These are phyloP conservation scores for Xestoiulus laeticollis DNA, from an alignment of 2,888 invertebrate species.

Conservation along the genomic window DNA sequence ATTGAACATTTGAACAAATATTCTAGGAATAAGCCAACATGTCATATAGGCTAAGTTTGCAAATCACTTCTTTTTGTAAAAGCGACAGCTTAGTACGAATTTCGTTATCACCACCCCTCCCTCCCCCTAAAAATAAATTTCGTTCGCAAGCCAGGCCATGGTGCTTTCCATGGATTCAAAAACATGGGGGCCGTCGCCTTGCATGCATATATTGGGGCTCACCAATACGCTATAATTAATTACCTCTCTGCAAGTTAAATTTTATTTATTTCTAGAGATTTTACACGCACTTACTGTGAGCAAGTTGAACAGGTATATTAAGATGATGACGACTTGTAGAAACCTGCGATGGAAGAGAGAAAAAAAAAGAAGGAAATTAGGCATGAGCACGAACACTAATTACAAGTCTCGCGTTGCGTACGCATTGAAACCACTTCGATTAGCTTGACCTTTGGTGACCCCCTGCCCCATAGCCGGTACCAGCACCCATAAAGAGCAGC, in stretches of 20 bases:
- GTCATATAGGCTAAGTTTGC: no score
- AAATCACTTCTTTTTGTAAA: no score
- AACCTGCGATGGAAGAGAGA: constrained; percentile 41
- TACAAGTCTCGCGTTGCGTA: not conserved
- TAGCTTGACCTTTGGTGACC: not conserved
- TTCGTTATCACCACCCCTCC: no score
- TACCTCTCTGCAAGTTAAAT: not conserved
- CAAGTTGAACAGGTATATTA: constrained; percentile 52
- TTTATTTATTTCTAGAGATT: not conserved
- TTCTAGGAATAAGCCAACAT: no score
- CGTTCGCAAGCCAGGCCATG: not conserved
- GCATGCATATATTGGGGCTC: not conserved
- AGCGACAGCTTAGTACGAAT: no score
- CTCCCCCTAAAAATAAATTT: no score
- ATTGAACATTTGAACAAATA: no score
- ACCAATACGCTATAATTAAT: not conserved
- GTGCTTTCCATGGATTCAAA: not conserved
- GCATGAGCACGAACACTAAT: not conserved
- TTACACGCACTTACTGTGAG: constrained; percentile 52
- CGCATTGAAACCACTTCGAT: not conserved
- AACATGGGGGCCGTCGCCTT: not conserved
- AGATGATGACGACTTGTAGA: constrained; percentile 52
- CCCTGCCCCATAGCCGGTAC: not conserved
- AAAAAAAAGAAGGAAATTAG: constrained; percentile 46
- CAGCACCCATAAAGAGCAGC: constrained; percentile 1